A percentile compares a stretch with the other conserved stretches of the same genome.
Evolutionary conservation across 2,797 vertebrate species (phyloP).

Genomic region (Lutjanus campechanus): DNA sequence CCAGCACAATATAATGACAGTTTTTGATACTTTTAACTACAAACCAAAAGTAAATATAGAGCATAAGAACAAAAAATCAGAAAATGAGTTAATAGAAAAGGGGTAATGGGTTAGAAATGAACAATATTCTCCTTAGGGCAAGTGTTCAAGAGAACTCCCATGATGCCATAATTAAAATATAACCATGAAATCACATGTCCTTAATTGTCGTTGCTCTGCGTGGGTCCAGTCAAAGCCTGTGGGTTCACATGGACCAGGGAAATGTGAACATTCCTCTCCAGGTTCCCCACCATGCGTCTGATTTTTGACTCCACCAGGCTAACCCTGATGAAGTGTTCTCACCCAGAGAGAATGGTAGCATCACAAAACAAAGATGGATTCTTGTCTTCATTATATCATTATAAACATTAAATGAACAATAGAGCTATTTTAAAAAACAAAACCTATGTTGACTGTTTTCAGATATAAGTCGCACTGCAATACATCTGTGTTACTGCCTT

Average conservation of each 20-base stretch:
- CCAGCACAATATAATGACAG: too few species aligned
- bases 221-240: conserved; percentile 89
- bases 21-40: too few species aligned
- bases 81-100: background rate
- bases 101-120: background rate
- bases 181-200: conserved; percentile 38
- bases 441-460: background rate
- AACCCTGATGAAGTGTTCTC: conserved; percentile 80
- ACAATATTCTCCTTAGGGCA: background rate
- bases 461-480: background rate
- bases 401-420: background rate
- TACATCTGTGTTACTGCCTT: background rate
- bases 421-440: background rate
- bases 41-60: background rate
- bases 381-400: too few species aligned
- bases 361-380: too few species aligned
- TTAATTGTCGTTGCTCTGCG: conserved; percentile 89
- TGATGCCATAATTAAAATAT: background rate
- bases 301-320: conserved; percentile 95
- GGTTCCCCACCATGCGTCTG: conserved; percentile 89
- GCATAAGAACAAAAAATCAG: background rate
- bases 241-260: conserved; percentile 90
- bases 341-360: conserved; percentile 8
- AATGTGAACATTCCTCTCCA: conserved; percentile 93
- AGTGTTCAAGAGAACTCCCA: background rate